Percentiles rank a stretch among this genome's conserved stretches.
Evolutionary conservation across 2,888 invertebrate genomes (phyloP).

Genomic region (Lacanobia wlatinum): DNA sequence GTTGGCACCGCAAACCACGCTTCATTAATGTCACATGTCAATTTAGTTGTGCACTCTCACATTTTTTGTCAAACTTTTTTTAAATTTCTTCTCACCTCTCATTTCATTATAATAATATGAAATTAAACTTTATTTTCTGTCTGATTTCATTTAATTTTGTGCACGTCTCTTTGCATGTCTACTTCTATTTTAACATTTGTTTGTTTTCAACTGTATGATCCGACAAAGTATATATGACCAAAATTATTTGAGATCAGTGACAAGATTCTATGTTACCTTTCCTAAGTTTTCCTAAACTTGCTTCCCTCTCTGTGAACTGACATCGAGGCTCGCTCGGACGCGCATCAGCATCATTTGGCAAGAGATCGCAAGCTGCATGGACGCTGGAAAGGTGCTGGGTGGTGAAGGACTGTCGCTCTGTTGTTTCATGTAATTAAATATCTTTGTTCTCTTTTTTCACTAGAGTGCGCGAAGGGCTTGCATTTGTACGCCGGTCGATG

Average conservation of each 20-base stretch:
- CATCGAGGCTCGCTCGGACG: conserved; percentile 77
- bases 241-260: conserved; percentile 90
- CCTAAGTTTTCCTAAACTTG: conserved; percentile 73
- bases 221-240: conserved; percentile 67
- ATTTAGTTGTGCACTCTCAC: conserved; percentile 57
- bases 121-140: conserved; percentile 66
- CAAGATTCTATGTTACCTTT: conserved; percentile 84
- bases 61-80: conserved; percentile 49
- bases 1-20: conserved; percentile 69
- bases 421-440: conserved; percentile 79
- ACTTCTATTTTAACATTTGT: conserved; percentile 58
- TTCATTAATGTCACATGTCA: conserved; percentile 64
- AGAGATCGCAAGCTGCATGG: conserved; percentile 86
- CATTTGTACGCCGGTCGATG: conserved; percentile 92
- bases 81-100: conserved; percentile 53
- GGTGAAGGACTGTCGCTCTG: conserved; percentile 81
- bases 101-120: conserved; percentile 55
- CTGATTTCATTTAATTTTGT: conserved; percentile 90
- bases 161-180: conserved; percentile 76
- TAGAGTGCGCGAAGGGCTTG: conserved; percentile 93
- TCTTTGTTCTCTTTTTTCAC: conserved; percentile 87
- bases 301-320: conserved; percentile 74
- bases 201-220: conserved; percentile 62
- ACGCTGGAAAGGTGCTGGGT: conserved; percentile 86
- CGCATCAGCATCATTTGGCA: conserved; percentile 82